Conservation (phyloP, 2,888 invertebrate genomes). For the Himalopsyche kuldschensis region DNA sequence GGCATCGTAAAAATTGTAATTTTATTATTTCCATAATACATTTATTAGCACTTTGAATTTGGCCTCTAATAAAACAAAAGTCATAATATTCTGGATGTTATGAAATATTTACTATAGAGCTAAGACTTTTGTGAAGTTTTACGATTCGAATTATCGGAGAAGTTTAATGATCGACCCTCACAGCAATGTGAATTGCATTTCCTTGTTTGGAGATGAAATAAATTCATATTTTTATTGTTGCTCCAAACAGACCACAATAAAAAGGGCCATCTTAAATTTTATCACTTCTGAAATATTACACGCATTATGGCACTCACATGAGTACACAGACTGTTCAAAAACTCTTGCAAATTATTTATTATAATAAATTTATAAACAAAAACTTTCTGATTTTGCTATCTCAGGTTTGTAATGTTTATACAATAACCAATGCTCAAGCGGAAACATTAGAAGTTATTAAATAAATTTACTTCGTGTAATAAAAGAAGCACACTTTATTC, state of each 20-base stretch:
- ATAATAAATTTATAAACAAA: too few species aligned
- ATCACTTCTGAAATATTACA: background rate
- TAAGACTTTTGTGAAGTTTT: background rate
- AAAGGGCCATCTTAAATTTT: conserved; percentile 1
- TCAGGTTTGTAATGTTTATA: too few species aligned
- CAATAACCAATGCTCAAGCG: too few species aligned
- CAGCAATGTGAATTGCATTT: background rate
- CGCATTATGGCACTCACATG: background rate
- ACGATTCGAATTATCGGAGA: background rate
- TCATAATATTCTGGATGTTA: background rate
- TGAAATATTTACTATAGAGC: background rate
- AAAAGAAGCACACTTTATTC: too few species aligned
- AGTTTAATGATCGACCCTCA: background rate
- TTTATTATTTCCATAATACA: too few species aligned
- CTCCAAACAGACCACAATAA: background rate
- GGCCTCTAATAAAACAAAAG: background rate
- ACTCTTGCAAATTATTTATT: too few species aligned
- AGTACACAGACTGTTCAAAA: background rate
- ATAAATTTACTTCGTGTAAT: too few species aligned
- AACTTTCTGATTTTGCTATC: too few species aligned
- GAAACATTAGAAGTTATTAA: too few species aligned
- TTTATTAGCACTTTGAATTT: too few species aligned
- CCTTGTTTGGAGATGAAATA: background rate
- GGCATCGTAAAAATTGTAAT: too few species aligned
- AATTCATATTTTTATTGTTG: background rate